Base-by-base conservation (phyloP, 2,113 vertebrate species). In the Calypte anna region DNA sequence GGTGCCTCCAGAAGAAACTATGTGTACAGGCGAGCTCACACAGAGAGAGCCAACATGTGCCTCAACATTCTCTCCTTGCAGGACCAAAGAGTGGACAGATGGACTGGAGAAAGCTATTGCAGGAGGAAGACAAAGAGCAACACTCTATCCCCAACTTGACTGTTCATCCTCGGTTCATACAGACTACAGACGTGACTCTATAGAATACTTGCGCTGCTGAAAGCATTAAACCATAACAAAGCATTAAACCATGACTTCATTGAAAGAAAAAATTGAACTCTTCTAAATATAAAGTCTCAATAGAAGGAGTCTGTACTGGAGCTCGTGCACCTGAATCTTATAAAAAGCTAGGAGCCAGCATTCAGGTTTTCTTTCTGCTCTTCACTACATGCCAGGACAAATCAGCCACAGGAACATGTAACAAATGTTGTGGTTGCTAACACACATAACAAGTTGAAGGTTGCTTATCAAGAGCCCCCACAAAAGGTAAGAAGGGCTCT, bases 41-140 rank as follows among this genome's bases (percentile, higher is more conserved):
- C 30, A 40, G 40, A 0, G 0, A 27, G 59, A 66, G n/a, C 36
- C 72, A 63, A 53, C 44, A 16, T 1, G 0, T 1, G 0, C 31
- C 69, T n/a, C 14, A 0, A 63, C 51, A 64, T 2, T 22, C 6
- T 85, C 50, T 64, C 46, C 74, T 63, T 4, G 0, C 12, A 40
- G 76, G 38, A 38, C 64, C 4, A 3, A 36, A 40, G 25, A 46
- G 53, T 4, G 3, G 11, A 51, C 63, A 70, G 40, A 14, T 2
- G 27, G 21, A 67, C 19, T 4, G 5, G 4, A 74, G 64, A 73
- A 74, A 63, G 25, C 30, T 25, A 28, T 18, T 4, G 38, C 59
- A 48, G 43, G 33, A 78, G 58, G 58, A 43, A 86, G 72, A 44
- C 9, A 54, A 64, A 64, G 22, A 75, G 30, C 19, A 69, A 22